Evolutionary conservation across 2,113 vertebrate genomes (phyloP).

Genomic region (Hirundichthys speculiger): DNA sequence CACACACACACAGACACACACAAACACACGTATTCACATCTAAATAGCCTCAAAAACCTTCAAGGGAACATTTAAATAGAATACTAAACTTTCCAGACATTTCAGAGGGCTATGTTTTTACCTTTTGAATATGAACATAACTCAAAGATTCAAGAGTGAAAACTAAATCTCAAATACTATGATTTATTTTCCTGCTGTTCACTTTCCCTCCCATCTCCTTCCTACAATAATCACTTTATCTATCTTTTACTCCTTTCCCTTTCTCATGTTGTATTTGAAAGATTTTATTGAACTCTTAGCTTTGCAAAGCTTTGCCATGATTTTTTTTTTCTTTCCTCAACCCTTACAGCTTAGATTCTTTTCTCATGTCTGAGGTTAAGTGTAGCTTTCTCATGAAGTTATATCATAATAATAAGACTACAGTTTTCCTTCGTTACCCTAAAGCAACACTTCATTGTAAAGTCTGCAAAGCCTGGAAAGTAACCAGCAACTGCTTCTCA

Average conservation of each 20-base stretch:
- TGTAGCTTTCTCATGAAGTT: too few species aligned
- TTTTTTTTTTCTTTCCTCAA: too few species aligned
- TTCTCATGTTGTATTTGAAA: not conserved
- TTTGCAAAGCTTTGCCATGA: too few species aligned
- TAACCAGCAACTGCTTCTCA: not conserved
- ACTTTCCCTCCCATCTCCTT: not conserved
- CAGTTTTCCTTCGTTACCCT: too few species aligned
- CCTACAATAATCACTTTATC: not conserved
- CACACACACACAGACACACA: constrained; percentile 43
- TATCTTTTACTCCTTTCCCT: not conserved
- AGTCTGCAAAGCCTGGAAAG: constrained; percentile 38
- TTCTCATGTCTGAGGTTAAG: too few species aligned
- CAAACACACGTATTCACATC: constrained; percentile 19
- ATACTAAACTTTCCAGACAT: constrained; percentile 31
- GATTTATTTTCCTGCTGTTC: too few species aligned
- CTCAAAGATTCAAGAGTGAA: constrained; percentile 21
- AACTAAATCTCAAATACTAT: not conserved
- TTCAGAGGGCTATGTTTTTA: constrained; percentile 44
- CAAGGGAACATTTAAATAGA: constrained; percentile 30
- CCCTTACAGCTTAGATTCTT: too few species aligned
- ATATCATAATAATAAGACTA: too few species aligned
- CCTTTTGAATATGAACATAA: constrained; percentile 50
- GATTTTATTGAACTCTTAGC: too few species aligned
- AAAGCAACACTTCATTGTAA: too few species aligned
- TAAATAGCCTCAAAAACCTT: constrained; percentile 39